phyloP scores from a whole-genome alignment of 1,140 invertebrate species.

The Antheraea pernyi region DNA sequence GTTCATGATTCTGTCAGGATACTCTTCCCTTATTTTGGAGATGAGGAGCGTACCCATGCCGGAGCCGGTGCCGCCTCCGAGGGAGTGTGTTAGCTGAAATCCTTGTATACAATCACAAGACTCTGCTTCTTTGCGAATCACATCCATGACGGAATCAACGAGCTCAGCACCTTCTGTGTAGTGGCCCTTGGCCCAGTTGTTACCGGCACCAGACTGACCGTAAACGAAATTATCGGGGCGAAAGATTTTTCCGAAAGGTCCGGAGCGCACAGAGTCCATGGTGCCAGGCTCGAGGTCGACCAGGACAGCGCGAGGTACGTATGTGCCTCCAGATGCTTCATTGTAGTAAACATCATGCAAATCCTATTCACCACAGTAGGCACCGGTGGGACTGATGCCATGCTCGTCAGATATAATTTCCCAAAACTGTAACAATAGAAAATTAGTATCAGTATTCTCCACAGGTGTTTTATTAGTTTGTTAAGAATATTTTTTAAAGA shows the following conservation, averaged over 20 bases:
- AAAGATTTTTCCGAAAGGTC: slow-evolving; percentile 91
- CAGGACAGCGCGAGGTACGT: slow-evolving; percentile 89
- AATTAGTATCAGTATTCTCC: not conserved
- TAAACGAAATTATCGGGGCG: slow-evolving; percentile 95
- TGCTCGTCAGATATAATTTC: slow-evolving; percentile 96
- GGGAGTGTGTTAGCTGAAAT: slow-evolving; percentile 82
- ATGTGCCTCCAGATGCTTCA: slow-evolving; percentile 93
- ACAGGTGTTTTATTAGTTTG: too few relatives aligned
- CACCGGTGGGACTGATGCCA: slow-evolving; percentile 90
- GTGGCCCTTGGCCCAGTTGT: slow-evolving; percentile 87
- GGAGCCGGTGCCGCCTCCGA: slow-evolving; percentile 90
- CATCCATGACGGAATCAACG: slow-evolving; percentile 87
- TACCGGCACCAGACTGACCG: slow-evolving; percentile 88
- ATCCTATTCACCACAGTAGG: slow-evolving; percentile 90
- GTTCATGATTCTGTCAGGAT: too few relatives aligned
- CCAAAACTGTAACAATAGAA: slow-evolving; percentile 88
- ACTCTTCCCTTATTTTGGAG: too few relatives aligned
- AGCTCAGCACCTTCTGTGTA: too few relatives aligned
- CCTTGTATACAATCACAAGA: too few relatives aligned
- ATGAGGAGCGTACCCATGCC: too few relatives aligned
- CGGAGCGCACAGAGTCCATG: slow-evolving; percentile 96
- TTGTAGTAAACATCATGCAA: slow-evolving; percentile 95
- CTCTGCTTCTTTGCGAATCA: slow-evolving; percentile 86
- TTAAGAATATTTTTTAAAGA: too few relatives aligned
- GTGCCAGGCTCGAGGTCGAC: slow-evolving; percentile 92